phyloP scores from a whole-genome alignment of 2,888 invertebrate genomes.

The Entomobrya multifasciata region DNA sequence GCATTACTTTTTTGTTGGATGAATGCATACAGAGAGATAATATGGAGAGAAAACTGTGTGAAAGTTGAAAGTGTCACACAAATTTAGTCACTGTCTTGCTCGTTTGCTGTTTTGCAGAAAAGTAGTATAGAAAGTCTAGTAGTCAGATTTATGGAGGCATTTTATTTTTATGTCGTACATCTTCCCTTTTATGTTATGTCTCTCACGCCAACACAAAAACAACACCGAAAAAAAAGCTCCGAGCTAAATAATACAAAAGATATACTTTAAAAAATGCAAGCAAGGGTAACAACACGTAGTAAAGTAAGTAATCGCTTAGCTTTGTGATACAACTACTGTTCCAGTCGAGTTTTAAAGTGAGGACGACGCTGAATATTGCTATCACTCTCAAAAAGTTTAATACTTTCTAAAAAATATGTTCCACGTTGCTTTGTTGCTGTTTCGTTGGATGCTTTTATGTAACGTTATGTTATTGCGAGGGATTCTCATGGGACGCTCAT shows the following conservation, averaged over 20 bases:
- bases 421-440: neutral
- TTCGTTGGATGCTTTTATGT: neutral
- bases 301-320: too few relatives aligned
- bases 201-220: neutral
- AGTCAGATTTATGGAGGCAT: conserved; percentile 71
- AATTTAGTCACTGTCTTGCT: conserved; percentile 64
- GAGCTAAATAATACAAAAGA: conserved; percentile 19
- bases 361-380: neutral
- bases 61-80: conserved; percentile 70
- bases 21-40: neutral
- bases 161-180: conserved; percentile 71
- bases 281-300: conserved; percentile 9
- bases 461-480: conserved; percentile 5
- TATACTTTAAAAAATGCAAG: conserved; percentile 24
- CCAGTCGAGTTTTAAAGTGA: neutral
- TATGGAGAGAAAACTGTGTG: conserved; percentile 16
- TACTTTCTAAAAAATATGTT: conserved; percentile 2
- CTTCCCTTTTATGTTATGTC: conserved; percentile 65
- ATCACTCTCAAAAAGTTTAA: neutral
- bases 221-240: conserved; percentile 23
- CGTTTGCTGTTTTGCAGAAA: neutral
- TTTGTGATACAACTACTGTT: conserved; percentile 26
- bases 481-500: conserved; percentile 34
- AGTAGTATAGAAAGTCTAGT: neutral
- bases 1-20: neutral